Conservation (phyloP, 2,888 invertebrate genomes). For the Apantesis nais region DNA sequence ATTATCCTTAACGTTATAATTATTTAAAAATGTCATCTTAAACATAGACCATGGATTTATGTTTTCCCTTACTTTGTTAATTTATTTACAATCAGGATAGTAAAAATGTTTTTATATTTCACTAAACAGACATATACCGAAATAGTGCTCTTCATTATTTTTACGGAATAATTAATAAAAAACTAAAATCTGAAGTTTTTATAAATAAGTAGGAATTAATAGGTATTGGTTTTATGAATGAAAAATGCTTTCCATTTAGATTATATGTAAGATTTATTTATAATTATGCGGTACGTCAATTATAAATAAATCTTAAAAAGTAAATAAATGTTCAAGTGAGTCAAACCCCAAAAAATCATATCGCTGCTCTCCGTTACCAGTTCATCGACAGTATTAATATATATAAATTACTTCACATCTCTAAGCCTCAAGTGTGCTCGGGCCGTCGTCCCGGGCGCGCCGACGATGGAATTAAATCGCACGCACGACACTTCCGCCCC, state of each 20-base stretch:
- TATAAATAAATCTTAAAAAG: background rate
- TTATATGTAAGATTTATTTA: background rate
- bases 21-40: background rate
- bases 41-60: background rate
- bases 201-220: background rate
- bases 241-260: too few species aligned
- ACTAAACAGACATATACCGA: background rate
- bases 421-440: conserved; percentile 46
- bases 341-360: background rate
- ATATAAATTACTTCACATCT: conserved; percentile 23
- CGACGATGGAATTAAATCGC: conserved; percentile 85
- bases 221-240: background rate
- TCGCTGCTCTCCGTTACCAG: background rate
- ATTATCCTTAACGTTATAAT: background rate
- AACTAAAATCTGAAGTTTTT: background rate
- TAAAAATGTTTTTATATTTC: background rate
- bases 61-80: background rate
- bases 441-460: conserved; percentile 66
- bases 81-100: too few species aligned
- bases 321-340: background rate
- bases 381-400: conserved; percentile 32
- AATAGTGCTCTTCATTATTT: too few species aligned
- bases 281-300: background rate
- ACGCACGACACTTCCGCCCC: conserved; percentile 81
- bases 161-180: too few species aligned